phyloP scores from a whole-genome alignment of 2,113 vertebrate genomes.

The Phodopus roborovskii region DNA sequence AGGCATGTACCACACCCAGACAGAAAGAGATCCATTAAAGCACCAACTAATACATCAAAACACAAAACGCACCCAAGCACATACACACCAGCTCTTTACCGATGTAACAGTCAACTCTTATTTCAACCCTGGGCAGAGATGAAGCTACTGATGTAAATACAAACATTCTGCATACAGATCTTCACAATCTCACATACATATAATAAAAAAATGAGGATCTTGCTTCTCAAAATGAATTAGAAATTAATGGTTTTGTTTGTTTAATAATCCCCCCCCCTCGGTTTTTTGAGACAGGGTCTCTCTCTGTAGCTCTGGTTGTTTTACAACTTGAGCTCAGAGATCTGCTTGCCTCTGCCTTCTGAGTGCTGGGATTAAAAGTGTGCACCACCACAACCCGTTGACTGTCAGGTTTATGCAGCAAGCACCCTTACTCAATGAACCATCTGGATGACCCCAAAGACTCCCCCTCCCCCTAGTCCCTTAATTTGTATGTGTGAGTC shows the following conservation, averaged over 20 bases:
- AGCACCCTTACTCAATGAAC: too few species aligned
- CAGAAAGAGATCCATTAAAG: neutral
- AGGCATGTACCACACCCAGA: neutral
- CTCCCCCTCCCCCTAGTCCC: too few species aligned
- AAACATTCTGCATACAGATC: neutral
- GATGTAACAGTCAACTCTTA: slow-evolving; percentile 7
- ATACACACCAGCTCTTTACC: neutral
- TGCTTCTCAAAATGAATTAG: slow-evolving; percentile 37
- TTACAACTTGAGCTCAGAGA: neutral
- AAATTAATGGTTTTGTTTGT: neutral
- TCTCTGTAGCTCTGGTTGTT: neutral
- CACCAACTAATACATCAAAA: slow-evolving; percentile 23
- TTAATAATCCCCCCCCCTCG: neutral
- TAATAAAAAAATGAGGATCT: neutral
- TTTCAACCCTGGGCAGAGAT: neutral
- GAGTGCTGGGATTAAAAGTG: neutral
- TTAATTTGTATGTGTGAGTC: too few species aligned
- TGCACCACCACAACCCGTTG: neutral
- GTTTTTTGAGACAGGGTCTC: neutral
- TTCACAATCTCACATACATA: slow-evolving; percentile 20
- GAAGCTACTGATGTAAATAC: neutral
- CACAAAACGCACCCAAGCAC: neutral
- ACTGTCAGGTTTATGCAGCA: too few species aligned
- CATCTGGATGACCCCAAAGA: too few species aligned
- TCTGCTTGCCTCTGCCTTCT: neutral